Conservation (phyloP, 2,113 vertebrate genomes). For the Bos javanicus region DNA sequence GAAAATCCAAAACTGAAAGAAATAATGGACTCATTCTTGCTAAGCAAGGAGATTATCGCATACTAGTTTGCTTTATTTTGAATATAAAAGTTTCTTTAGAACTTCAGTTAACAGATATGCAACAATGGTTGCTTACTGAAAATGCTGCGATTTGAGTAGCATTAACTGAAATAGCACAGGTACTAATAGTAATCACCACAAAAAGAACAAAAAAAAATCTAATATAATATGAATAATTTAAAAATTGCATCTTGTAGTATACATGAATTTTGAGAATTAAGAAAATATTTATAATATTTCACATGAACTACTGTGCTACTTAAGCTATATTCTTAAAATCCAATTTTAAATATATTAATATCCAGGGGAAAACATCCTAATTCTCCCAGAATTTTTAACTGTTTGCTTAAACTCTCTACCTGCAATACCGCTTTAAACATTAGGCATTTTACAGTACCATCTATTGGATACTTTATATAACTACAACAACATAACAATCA, state of each 20-base stretch:
- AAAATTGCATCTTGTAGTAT: not conserved
- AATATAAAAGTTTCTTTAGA: not conserved
- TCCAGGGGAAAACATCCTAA: not conserved
- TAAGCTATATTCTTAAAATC: not conserved
- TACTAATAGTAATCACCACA: not conserved
- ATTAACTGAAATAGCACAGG: not conserved
- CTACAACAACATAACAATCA: not conserved
- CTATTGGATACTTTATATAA: slow-evolving; percentile 38
- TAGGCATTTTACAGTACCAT: slow-evolving; percentile 35
- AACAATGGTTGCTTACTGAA: not conserved
- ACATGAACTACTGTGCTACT: not conserved
- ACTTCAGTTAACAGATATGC: not conserved
- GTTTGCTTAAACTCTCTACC: not conserved
- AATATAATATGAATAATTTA: not conserved
- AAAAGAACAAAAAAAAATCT: not conserved
- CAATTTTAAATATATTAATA: not conserved
- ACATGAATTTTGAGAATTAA: not conserved
- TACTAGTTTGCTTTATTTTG: not conserved
- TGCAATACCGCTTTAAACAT: not conserved
- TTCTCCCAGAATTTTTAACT: not conserved
- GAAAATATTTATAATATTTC: not conserved
- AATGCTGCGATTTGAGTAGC: not conserved
- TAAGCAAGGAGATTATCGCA: not conserved
- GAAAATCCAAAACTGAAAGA: not conserved
- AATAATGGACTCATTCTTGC: not conserved